These are phyloP conservation scores for Fukomys damarensis DNA, from an alignment of 2,113 vertebrate species.

Conservation along the genomic window DNA sequence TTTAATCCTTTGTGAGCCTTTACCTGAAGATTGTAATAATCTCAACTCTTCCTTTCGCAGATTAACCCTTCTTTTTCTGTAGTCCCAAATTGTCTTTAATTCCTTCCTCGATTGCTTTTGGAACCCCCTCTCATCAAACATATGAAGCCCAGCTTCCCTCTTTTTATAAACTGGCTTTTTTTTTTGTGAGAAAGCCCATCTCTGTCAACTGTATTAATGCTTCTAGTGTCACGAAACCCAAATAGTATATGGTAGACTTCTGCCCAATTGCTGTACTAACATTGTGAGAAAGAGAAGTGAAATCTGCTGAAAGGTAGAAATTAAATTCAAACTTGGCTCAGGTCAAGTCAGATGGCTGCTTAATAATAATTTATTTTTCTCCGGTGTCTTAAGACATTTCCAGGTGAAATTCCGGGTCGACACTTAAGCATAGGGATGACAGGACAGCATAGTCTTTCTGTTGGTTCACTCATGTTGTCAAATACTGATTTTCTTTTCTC, in stretches of 20 bases:
- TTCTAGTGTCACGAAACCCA: neutral
- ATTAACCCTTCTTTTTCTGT: neutral
- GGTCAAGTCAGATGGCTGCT: neutral
- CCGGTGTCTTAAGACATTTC: neutral
- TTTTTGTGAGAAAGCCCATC: neutral
- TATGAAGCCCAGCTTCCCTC: neutral
- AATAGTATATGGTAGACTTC: neutral
- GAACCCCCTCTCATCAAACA: neutral
- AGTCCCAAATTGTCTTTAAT: neutral
- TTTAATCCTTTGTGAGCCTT: neutral
- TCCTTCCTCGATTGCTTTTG: neutral
- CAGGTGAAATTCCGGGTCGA: neutral
- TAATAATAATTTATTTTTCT: constrained; percentile 29
- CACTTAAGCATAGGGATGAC: neutral
- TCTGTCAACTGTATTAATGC: neutral
- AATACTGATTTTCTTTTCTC: neutral
- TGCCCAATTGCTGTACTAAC: neutral
- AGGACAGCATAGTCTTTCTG: neutral
- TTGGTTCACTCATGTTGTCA: neutral
- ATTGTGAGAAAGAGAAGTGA: neutral
- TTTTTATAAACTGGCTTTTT: neutral
- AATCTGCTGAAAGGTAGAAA: neutral
- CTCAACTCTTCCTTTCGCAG: neutral
- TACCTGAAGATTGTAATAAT: neutral
- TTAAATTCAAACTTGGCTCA: neutral